Percentiles rank a stretch among this genome's conserved stretches.
phyloP scores from a whole-genome alignment of 35 echinoderm and acorn worm species.

The Diadema setosum region DNA sequence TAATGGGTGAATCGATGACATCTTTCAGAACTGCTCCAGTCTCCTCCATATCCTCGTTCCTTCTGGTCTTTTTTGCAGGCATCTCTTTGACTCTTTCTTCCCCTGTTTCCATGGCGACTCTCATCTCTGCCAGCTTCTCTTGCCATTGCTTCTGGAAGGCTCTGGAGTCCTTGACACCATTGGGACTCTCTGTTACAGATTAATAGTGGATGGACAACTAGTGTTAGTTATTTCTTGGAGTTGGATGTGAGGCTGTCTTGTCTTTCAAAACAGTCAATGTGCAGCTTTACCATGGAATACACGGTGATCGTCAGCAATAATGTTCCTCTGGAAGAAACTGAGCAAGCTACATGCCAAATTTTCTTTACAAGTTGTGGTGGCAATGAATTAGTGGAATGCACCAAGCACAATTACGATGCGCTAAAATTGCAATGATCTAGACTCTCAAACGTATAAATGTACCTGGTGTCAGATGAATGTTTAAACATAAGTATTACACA shows the following conservation, averaged over 20 bases:
- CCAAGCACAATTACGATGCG: too few species aligned
- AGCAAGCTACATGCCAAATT: too few species aligned
- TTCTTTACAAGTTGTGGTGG: too few species aligned
- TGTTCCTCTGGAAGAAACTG: background rate
- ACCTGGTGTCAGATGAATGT: too few species aligned
- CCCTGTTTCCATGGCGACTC: background rate
- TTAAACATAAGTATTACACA: too few species aligned
- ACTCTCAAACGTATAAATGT: too few species aligned
- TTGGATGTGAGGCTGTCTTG: too few species aligned
- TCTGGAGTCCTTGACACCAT: slow-evolving; percentile 61
- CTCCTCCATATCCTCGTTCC: background rate
- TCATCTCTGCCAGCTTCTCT: background rate
- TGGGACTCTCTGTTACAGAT: background rate
- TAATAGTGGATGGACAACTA: too few species aligned
- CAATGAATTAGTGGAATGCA: too few species aligned
- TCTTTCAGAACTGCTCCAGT: background rate
- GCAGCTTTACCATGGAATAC: background rate
- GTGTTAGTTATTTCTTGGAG: too few species aligned
- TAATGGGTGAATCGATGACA: background rate
- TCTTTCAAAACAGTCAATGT: background rate
- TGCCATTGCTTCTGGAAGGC: slow-evolving; percentile 60
- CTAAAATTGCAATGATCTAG: too few species aligned
- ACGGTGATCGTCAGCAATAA: background rate
- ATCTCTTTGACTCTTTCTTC: background rate
- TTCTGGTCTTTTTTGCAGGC: background rate